Base-by-base conservation (phyloP, 2,888 invertebrate species). In the Eretmocerus hayati region DNA sequence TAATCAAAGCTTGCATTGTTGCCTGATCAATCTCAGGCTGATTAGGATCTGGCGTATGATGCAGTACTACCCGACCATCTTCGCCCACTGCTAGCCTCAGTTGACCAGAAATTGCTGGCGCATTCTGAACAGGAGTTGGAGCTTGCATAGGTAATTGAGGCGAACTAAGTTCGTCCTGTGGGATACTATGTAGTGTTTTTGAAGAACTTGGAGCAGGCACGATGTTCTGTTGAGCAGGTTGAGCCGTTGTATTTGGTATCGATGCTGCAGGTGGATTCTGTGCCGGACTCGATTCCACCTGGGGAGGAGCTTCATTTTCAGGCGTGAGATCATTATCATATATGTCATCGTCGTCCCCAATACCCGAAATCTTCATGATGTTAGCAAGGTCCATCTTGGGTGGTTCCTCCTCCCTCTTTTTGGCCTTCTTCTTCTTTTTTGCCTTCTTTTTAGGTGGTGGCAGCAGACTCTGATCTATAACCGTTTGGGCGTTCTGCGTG, bases 351-450 rank as follows among this genome's bases (percentile, higher is more conserved):
- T 81, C 81, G 54, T 84, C 84, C 43, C 83, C 83, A 53, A 81
- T 83, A 48, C 85, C 81, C 41, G 84, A 84, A 52, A 84, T 74
- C 67, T 84, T 84, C 80, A 85, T 85, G 32, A 85, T 81, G 69
- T 83, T 84, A 44, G 83, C 84, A 58, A 85, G 75, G 69, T 84
- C 84, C 45, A 84, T 67, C 62, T 81, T 80, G 31, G 74, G 74
- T 45, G 66, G 62, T 33, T 71, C 71, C 26, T 75, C 74, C 22
- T 75, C 75, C 56, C 75, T 73, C 52, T 75, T 75, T 58, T 74
- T 75, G 42, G 75, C 71, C 57, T 77, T 77, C 53, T 75, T 74
- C 62, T 78, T 79, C 61, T 80, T 79, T 60, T 79, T 79, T 2
- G 72, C 69, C 55, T 74, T 74, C 56, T 73, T 74, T 59, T 73